Evolutionary conservation across 2,888 invertebrate genomes (phyloP).

Genomic region (Eristalis intricaria): DNA sequence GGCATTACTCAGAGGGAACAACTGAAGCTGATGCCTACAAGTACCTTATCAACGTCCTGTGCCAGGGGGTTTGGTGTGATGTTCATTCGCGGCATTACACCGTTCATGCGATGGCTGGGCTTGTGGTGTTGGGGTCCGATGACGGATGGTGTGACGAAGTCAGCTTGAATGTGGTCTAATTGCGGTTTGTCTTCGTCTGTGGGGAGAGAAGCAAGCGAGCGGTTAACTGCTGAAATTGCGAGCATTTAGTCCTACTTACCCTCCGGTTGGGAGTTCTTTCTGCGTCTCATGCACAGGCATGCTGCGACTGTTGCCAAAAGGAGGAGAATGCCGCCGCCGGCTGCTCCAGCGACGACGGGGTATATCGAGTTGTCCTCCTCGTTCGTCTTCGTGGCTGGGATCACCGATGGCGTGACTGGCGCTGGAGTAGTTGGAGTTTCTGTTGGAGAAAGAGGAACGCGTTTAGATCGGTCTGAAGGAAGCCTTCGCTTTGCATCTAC

Average conservation of each 20-base stretch:
- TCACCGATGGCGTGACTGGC: conserved; percentile 75
- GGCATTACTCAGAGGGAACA: conserved; percentile 1
- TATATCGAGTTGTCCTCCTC: conserved; percentile 78
- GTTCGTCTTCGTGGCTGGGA: conserved; percentile 75
- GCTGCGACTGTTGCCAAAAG: conserved; percentile 78
- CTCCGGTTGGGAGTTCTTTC: conserved; percentile 78
- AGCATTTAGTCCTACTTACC: conserved; percentile 74
- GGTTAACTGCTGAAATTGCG: background rate
- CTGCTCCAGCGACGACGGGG: conserved; percentile 79
- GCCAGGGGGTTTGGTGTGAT: conserved; percentile 81
- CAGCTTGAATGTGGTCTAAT: conserved; percentile 80
- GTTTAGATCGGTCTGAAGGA: conserved; percentile 11
- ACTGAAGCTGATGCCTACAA: background rate
- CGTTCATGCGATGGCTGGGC: conserved; percentile 78
- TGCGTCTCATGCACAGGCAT: conserved; percentile 79
- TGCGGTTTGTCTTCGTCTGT: conserved; percentile 81
- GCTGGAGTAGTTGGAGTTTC: conserved; percentile 76
- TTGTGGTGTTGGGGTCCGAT: conserved; percentile 78
- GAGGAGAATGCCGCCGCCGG: conserved; percentile 78
- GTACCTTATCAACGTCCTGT: conserved; percentile 80
- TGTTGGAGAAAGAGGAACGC: conserved; percentile 55
- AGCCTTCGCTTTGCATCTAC: conserved; percentile 61
- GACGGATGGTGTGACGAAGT: conserved; percentile 78
- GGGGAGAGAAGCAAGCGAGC: background rate
- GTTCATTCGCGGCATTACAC: conserved; percentile 80